Percentiles rank a stretch among this genome's conserved stretches.
phyloP scores from a whole-genome alignment of 1,140 invertebrate genomes.

The Tetramorium parvispinum region DNA sequence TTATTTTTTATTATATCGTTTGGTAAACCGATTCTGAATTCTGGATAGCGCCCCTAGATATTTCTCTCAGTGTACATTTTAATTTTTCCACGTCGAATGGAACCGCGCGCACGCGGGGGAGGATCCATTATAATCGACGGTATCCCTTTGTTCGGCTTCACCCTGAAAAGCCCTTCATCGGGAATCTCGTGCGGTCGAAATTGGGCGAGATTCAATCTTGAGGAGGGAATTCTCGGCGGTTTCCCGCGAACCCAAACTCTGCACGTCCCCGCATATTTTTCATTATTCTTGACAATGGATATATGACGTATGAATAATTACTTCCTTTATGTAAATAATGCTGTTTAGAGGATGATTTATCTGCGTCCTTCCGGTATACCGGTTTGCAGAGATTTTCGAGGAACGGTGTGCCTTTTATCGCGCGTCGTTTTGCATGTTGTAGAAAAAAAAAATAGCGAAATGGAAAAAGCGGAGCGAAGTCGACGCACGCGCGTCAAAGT shows the following conservation, averaged over 20 bases:
- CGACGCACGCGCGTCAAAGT: slow-evolving; percentile 46
- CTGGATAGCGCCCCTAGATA: no score
- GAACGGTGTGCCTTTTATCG: slow-evolving; percentile 15
- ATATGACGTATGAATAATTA: slow-evolving; percentile 6
- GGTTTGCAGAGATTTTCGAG: background rate
- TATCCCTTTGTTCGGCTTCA: background rate
- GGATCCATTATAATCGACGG: slow-evolving; percentile 17
- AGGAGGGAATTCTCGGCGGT: background rate
- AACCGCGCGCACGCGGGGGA: background rate
- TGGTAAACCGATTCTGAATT: no score
- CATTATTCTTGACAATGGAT: background rate
- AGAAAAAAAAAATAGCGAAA: background rate
- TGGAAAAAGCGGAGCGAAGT: slow-evolving; percentile 14
- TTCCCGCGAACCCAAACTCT: background rate
- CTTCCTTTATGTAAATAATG: background rate
- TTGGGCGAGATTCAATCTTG: background rate
- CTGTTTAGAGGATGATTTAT: background rate
- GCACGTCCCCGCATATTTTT: background rate
- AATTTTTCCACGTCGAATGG: background rate
- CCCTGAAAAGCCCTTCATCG: background rate
- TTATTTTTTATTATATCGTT: no score
- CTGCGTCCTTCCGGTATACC: background rate
- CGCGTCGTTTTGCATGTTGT: background rate
- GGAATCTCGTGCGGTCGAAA: background rate
- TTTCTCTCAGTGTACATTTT: no score